phyloP scores from a whole-genome alignment of 2,797 vertebrate genomes.

The Brachyrhaphis roseni region DNA sequence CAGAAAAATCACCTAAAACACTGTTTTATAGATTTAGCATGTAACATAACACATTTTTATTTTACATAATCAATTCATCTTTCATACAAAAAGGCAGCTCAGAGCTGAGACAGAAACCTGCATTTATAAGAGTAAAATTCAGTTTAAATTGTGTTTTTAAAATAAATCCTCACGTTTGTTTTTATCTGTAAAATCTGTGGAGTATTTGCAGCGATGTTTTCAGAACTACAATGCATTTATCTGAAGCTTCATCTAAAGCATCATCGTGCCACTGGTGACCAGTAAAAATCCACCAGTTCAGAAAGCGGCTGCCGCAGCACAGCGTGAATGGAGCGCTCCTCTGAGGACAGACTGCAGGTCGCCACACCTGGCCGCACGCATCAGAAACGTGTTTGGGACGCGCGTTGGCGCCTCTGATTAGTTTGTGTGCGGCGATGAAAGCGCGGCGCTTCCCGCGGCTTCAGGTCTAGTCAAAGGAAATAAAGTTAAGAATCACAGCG shows the following conservation, averaged over 20 bases:
- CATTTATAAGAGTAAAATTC: not conserved
- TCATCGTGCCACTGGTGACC: not conserved
- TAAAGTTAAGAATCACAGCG: conserved; percentile 11
- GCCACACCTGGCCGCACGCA: not conserved
- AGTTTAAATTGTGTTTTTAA: not conserved
- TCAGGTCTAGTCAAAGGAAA: conserved; percentile 10
- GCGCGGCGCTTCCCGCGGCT: conserved; percentile 3
- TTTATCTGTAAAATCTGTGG: not conserved
- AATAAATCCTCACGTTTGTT: not conserved
- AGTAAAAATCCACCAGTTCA: not conserved
- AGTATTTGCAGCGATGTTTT: not conserved
- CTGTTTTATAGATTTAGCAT: not conserved
- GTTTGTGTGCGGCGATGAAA: not conserved
- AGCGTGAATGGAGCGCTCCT: conserved; percentile 1
- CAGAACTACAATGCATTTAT: not conserved
- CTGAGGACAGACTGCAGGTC: not conserved
- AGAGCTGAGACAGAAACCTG: not conserved
- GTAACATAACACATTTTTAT: not conserved
- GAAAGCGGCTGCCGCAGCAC: not conserved
- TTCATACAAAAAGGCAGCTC: not conserved
- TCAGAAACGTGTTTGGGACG: not conserved
- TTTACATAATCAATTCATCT: not conserved
- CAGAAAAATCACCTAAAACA: not conserved
- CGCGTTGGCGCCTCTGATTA: not conserved
- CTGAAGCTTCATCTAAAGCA: not conserved